phyloP scores from a whole-genome alignment of 2,888 invertebrate species.

The Theretra japonica region DNA sequence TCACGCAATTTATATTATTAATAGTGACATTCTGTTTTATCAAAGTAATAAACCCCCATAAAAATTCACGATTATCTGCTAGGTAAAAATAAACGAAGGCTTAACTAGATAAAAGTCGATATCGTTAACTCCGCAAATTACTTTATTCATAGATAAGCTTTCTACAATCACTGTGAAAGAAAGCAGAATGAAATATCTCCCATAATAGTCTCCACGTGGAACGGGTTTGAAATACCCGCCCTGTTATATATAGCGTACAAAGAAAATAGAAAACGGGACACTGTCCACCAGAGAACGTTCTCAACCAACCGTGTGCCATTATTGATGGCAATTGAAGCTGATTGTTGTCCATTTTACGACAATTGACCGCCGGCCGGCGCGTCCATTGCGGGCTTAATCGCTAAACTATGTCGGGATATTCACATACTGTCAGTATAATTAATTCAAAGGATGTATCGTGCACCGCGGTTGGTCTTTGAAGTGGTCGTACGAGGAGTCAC shows the following conservation, averaged over 20 bases:
- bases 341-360: conserved; percentile 78
- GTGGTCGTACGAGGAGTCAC: conserved; percentile 19
- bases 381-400: conserved; percentile 65
- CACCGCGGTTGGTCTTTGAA: conserved; percentile 51
- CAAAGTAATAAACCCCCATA: no score
- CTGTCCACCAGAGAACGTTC: conserved; percentile 46
- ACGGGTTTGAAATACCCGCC: background rate
- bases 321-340: conserved; percentile 80
- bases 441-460: conserved; percentile 65
- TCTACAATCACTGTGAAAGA: background rate
- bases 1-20: no score
- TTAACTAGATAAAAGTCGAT: background rate
- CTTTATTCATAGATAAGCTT: background rate
- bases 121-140: background rate
- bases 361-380: conserved; percentile 58
- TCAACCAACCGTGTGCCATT: conserved; percentile 63
- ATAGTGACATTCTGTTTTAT: background rate
- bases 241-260: conserved; percentile 25
- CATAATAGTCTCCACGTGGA: conserved; percentile 11
- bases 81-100: background rate
- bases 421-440: conserved; percentile 73
- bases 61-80: background rate
- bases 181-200: background rate
- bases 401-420: conserved; percentile 70
- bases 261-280: conserved; percentile 48